Base-by-base conservation (phyloP, 2,797 vertebrate genomes). In the Thunnus albacares region DNA sequence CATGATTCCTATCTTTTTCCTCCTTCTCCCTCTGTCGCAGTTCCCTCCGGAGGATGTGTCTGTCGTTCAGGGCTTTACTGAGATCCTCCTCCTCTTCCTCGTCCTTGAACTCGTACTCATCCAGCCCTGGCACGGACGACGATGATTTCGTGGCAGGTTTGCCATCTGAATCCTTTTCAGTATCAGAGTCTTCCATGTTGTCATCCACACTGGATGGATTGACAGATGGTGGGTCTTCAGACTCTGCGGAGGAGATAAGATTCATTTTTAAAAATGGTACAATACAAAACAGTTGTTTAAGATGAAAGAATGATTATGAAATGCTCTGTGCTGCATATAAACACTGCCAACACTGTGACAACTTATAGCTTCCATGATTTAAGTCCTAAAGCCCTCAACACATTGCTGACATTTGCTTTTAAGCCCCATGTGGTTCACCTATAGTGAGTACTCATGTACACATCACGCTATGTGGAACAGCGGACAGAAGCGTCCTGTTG, bases 21-120 rank as follows among this genome's bases (percentile, higher is more conserved):
- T 96, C 93, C 80, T 97, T 96, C 79, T 97, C 97, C 9, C 97
- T 96, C 91, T 97, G 98, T 67, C 96, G 95, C 43, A 96, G 80
- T 8, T 99, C 98, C 89, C 97, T 96, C 87, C 97, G 95, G 77
- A 98, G 96, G 89, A 99, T 95, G 89, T 97, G 97, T 61, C 97
- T 95, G 61, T 98, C 97, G n/a, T 98, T 98, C 1, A 98, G 91
- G 82, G 96, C 97, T 94, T 98, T 99, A 91, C 96, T 97, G 43
- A 98, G 92, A 92, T 98, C 97, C 70, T 96, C 94, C 85, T 96
- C 96, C 45, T 97, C 96, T 22, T 97, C 97, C 71, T 99, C 98
- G 6, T 99, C 98, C 93, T 99, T 99, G 92, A 99, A 99, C 87
- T 99, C 98, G 11, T 99, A 99, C 79, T 99, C 98, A 88, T 99